Base-by-base conservation (phyloP, 1,140 invertebrate species). In the Aphidius ervi region DNA sequence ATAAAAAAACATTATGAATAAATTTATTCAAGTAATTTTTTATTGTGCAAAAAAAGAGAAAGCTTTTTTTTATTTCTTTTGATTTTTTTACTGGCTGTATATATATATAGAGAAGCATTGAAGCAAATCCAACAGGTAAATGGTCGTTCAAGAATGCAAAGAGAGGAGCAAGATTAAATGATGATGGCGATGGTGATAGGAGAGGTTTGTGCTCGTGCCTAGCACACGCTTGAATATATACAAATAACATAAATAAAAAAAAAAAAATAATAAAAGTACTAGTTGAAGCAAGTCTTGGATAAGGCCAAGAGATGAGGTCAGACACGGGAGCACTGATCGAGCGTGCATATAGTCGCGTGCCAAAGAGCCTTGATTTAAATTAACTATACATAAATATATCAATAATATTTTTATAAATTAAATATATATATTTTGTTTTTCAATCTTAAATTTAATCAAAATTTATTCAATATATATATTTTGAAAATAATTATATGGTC, bases 181-280 rank as follows among this genome's bases (percentile, higher is more conserved):
- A 43, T 43, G 7, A 43, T 43, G 9, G 42, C 42, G 42, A 7
- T 43, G 2, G 42, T 37, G 56, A 46, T 41, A 55, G 41, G 52
- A 56, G 46, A 50, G 54, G 55, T 56, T 46, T 46, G 39, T 39
- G 50, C 50, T 59, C 58, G 23, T 40, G 70, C 69, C 67, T 61
- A 67, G 66, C 69, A 69, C 70, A 68, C 65, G 61, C 66, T 63
- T 52, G 10, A 31, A 31, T 31, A 31, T 31, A 31, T 31, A 31
- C 61, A 63, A 69, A 67, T 68, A 68, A 65, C 54, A 50, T 16
- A 16, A 31, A 31, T 31, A 31, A 31, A 31, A 31, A 31, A 31
- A 31, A 31, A 31, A 31, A 31, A 31, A 31, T 31, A 31, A 31
- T 31, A 31, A 31, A 31, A 31, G 23, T 31, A 31, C 23, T 31